Evolutionary conservation across 2,888 invertebrate species (phyloP).

Genomic region (Dasysyrphus albostriatus): DNA sequence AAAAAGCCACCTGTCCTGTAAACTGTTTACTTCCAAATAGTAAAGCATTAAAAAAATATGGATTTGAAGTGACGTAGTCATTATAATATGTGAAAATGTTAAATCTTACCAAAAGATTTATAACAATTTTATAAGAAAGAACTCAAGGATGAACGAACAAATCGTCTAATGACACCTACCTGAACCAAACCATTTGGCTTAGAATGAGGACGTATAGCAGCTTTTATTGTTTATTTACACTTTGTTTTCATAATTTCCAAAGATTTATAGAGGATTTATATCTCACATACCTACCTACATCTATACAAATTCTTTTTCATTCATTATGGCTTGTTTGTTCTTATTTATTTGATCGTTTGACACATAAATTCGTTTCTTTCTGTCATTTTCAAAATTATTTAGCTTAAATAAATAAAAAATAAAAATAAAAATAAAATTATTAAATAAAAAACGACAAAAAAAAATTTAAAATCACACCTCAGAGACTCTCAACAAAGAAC

Average conservation of each 20-base stretch:
- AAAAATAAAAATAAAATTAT: slow-evolving; percentile 14
- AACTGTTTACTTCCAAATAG: not conserved
- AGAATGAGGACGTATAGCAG: slow-evolving; percentile 13
- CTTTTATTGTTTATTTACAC: slow-evolving; percentile 64
- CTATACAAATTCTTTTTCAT: slow-evolving; percentile 13
- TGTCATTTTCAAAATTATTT: slow-evolving; percentile 51
- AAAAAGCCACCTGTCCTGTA: not conserved
- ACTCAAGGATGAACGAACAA: slow-evolving; percentile 11
- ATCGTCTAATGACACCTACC: slow-evolving; percentile 37
- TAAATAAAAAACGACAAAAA: not conserved
- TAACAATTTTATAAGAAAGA: not conserved
- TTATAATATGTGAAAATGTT: not conserved
- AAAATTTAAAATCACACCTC: not conserved
- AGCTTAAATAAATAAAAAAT: slow-evolving; percentile 31
- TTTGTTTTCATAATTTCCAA: slow-evolving; percentile 48
- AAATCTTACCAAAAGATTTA: not conserved
- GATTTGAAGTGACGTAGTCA: not conserved
- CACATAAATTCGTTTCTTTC: slow-evolving; percentile 41
- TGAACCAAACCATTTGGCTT: slow-evolving; percentile 23
- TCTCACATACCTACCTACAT: not conserved
- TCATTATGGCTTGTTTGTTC: slow-evolving; percentile 25
- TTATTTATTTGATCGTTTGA: slow-evolving; percentile 49
- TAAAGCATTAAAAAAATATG: not conserved
- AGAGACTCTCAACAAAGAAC: slow-evolving; percentile 1
- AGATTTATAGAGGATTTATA: slow-evolving; percentile 64